phyloP scores from a whole-genome alignment of 2,797 vertebrate species.

The Diplodus sargus region DNA sequence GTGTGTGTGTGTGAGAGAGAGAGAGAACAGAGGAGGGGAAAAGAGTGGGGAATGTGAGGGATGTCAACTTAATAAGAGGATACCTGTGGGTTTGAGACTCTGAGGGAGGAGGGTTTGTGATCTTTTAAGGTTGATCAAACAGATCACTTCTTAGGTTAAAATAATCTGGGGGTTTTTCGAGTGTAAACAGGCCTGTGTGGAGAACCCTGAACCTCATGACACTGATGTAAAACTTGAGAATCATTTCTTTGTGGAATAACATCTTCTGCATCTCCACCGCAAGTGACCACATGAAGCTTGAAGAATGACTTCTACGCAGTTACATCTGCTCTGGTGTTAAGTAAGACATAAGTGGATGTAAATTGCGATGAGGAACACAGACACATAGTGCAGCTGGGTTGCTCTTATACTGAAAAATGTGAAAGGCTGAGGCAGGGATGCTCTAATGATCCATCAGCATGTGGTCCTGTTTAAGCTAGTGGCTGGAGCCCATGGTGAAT shows the following conservation, averaged over 20 bases:
- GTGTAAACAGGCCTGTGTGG: too few relatives aligned
- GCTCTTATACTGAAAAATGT: slow-evolving; percentile 5
- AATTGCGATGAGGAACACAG: slow-evolving; percentile 22
- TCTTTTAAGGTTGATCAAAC: too few relatives aligned
- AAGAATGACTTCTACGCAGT: not conserved
- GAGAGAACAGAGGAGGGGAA: slow-evolving; percentile 37
- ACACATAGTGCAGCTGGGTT: slow-evolving; percentile 7
- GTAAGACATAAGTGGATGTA: not conserved
- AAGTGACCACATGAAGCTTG: not conserved
- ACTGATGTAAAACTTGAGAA: slow-evolving; percentile 7
- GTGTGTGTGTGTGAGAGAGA: slow-evolving; percentile 31
- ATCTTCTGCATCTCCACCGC: not conserved
- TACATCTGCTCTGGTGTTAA: slow-evolving; percentile 5
- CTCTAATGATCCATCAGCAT: slow-evolving; percentile 13
- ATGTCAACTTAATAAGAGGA: slow-evolving; percentile 29
- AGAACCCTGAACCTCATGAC: not conserved
- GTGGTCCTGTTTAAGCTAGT: slow-evolving; percentile 2
- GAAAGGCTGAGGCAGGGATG: slow-evolving; percentile 12
- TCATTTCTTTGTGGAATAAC: not conserved
- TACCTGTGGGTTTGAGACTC: slow-evolving; percentile 19
- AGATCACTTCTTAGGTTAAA: too few relatives aligned
- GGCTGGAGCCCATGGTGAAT: not conserved
- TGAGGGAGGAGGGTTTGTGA: not conserved
- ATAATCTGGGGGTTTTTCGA: too few relatives aligned
- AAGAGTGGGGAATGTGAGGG: slow-evolving; percentile 36